Evolutionary conservation across 2,888 invertebrate species (phyloP).

Genomic region (Philereme vetulata): DNA sequence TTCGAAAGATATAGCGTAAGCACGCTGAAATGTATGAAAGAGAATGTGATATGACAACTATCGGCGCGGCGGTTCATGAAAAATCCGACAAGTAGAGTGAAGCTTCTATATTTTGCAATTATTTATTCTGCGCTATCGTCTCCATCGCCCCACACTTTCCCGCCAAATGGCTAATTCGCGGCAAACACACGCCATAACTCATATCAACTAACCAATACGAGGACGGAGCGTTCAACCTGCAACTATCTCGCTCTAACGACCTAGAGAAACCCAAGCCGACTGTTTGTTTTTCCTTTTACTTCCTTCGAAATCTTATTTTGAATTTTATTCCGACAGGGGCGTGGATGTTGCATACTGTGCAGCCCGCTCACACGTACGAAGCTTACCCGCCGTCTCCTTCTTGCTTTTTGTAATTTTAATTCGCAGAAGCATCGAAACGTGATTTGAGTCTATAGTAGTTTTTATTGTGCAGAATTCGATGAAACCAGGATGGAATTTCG

Average conservation of each 20-base stretch:
- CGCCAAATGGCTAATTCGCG: slow-evolving; percentile 81
- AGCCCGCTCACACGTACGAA: slow-evolving; percentile 71
- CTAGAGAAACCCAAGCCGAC: slow-evolving; percentile 72
- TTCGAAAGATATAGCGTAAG: too few species aligned
- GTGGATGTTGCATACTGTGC: slow-evolving; percentile 84
- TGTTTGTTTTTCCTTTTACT: slow-evolving; percentile 81
- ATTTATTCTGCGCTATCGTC: slow-evolving; percentile 42
- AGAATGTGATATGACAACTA: too few species aligned
- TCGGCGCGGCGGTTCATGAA: too few species aligned
- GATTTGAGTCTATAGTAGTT: slow-evolving; percentile 77
- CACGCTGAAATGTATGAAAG: too few species aligned
- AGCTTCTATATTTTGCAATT: slow-evolving; percentile 3
- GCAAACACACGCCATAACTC: slow-evolving; percentile 81
- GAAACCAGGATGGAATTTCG: slow-evolving; percentile 68
- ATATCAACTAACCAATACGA: slow-evolving; percentile 70
- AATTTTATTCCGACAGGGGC: slow-evolving; percentile 82
- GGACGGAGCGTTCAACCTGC: slow-evolving; percentile 60
- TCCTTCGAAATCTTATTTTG: slow-evolving; percentile 83
- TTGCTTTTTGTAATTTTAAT: slow-evolving; percentile 81
- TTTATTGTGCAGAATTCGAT: slow-evolving; percentile 76
- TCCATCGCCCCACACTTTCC: slow-evolving; percentile 72
- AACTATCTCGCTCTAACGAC: slow-evolving; percentile 72
- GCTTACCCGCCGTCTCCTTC: slow-evolving; percentile 63
- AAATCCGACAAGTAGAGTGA: neutral
- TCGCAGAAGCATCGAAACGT: slow-evolving; percentile 81